These are phyloP conservation scores for Drosophila lowei DNA, from an alignment of 1,140 invertebrate species.

Conservation along the genomic window DNA sequence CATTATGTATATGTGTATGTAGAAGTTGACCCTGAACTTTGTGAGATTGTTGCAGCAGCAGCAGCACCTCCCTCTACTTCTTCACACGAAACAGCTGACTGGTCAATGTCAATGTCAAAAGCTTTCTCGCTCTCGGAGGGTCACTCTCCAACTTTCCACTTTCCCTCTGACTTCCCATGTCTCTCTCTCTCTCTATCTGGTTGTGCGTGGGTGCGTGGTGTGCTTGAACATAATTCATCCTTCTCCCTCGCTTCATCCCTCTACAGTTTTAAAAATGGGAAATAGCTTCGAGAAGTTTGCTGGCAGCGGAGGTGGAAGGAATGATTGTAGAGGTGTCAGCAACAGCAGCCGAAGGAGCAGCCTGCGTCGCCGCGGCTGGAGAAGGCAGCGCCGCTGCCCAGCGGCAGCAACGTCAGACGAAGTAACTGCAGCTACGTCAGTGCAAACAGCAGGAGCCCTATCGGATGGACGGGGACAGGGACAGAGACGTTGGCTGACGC, in stretches of 20 bases:
- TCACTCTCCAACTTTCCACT: no score
- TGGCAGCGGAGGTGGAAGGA: slow-evolving; percentile 6
- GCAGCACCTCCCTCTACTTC: slow-evolving; percentile 22
- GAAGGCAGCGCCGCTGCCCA: slow-evolving; percentile 25
- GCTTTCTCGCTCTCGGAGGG: slow-evolving; percentile 32
- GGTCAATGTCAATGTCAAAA: slow-evolving; percentile 44
- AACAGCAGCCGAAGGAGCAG: slow-evolving; percentile 20
- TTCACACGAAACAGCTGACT: slow-evolving; percentile 48
- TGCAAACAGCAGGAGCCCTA: background rate
- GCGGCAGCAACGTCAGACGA: slow-evolving; percentile 13
- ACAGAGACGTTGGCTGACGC: slow-evolving; percentile 49
- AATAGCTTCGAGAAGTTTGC: slow-evolving; percentile 61
- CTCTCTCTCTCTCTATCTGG: background rate
- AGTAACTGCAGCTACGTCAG: slow-evolving; percentile 1
- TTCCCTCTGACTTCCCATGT: background rate
- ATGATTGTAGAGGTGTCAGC: background rate
- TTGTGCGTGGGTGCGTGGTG: slow-evolving; percentile 2
- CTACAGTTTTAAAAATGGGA: slow-evolving; percentile 39
- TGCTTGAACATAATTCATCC: slow-evolving; percentile 1
- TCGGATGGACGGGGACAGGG: slow-evolving; percentile 8
- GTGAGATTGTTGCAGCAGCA: slow-evolving; percentile 38
- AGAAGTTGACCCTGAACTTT: slow-evolving; percentile 24
- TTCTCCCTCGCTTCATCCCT: slow-evolving; percentile 1
- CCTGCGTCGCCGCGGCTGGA: slow-evolving; percentile 45
- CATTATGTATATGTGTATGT: background rate